Evolutionary conservation across 2,797 vertebrate species (phyloP).

Genomic region (Myotis vivesi): DNA sequence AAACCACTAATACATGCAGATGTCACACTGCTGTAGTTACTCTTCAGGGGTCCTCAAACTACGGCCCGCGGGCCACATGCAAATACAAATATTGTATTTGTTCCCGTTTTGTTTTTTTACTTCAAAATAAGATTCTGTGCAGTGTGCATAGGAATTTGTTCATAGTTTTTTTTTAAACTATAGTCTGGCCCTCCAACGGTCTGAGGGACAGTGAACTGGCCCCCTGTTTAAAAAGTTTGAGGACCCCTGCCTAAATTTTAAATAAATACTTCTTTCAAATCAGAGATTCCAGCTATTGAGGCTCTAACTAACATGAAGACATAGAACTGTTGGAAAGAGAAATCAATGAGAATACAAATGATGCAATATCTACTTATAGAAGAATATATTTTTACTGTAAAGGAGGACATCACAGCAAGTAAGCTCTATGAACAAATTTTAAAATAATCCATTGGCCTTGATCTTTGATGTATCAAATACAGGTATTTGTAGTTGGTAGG

Average conservation of each 20-base stretch:
- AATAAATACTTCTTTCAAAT: slow-evolving; percentile 48
- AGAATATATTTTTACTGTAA: slow-evolving; percentile 11
- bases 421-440: slow-evolving; percentile 37
- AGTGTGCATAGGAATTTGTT: too few relatives aligned
- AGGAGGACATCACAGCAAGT: background rate
- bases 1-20: slow-evolving; percentile 39
- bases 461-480: slow-evolving; percentile 11
- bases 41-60: background rate
- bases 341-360: background rate
- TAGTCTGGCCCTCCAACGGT: too few relatives aligned
- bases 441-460: background rate
- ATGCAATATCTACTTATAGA: background rate
- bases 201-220: too few relatives aligned
- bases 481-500: background rate
- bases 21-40: background rate
- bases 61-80: too few relatives aligned
- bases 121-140: too few relatives aligned
- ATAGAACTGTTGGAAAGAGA: background rate
- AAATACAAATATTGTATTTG: too few relatives aligned
- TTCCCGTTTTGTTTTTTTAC: too few relatives aligned
- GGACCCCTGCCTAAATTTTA: background rate
- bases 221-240: too few relatives aligned
- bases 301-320: slow-evolving; percentile 17
- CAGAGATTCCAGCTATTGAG: slow-evolving; percentile 12
- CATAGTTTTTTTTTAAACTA: too few relatives aligned